Conservation (phyloP, 2,888 invertebrate species). For the Globia sparganii region DNA sequence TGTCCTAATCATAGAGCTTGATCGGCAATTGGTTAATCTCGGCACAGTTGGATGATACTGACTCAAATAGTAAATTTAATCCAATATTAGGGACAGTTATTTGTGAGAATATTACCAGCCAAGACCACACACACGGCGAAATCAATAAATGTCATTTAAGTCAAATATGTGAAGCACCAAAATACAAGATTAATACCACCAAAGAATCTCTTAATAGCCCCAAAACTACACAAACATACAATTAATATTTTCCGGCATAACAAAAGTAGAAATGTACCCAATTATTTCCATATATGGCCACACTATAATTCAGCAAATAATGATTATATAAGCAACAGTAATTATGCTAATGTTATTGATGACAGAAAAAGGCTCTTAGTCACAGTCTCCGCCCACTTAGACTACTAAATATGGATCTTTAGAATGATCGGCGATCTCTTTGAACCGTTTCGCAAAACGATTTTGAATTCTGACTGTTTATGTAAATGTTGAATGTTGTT, state of each 20-base stretch:
- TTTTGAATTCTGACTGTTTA: constrained; percentile 42
- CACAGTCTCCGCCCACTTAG: constrained; percentile 46
- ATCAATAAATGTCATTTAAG: constrained; percentile 35
- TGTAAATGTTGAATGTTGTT: constrained; percentile 37
- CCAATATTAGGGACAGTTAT: background rate
- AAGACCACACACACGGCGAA: constrained; percentile 41
- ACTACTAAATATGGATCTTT: constrained; percentile 47
- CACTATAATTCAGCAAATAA: constrained; percentile 50
- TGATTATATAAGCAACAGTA: constrained; percentile 50
- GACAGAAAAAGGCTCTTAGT: constrained; percentile 60
- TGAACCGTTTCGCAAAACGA: constrained; percentile 50
- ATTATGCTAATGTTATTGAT: constrained; percentile 59
- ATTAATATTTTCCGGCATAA: constrained; percentile 45
- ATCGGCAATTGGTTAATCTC: background rate
- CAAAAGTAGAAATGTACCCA: constrained; percentile 38
- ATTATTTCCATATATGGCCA: constrained; percentile 42
- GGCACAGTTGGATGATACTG: background rate
- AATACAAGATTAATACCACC: constrained; percentile 7
- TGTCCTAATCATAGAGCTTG: constrained; percentile 18
- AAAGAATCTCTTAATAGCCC: constrained; percentile 38
- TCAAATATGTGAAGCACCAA: constrained; percentile 3
- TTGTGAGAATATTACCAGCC: background rate
- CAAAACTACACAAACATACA: constrained; percentile 36
- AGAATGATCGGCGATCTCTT: constrained; percentile 37
- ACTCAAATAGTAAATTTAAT: background rate